A percentile compares a stretch with the other conserved stretches of the same genome.
Conservation (phyloP, 2,888 invertebrate species). For the Tenthredo notha region DNA sequence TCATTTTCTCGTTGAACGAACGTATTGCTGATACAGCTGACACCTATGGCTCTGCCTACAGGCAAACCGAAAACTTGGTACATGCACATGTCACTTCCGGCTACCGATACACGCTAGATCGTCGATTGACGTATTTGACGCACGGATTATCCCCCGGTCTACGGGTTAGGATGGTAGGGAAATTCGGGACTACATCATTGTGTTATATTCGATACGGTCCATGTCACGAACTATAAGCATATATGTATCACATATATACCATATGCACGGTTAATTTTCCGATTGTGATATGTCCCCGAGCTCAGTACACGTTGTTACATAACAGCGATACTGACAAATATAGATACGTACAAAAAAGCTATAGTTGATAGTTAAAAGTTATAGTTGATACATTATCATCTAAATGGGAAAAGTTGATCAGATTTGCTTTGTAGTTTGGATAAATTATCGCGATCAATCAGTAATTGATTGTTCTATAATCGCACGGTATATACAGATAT, state of each 20-base stretch:
- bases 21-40: background rate
- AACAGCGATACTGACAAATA: background rate
- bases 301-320: background rate
- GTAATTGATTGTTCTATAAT: background rate
- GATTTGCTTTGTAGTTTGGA: background rate
- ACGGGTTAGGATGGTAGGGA: background rate
- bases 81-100: slow-evolving; percentile 32
- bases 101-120: background rate
- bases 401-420: background rate
- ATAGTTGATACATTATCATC: background rate
- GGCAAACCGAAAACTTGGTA: background rate
- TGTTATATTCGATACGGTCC: background rate
- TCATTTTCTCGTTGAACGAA: background rate
- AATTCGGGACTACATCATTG: background rate
- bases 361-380: too few species aligned
- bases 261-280: background rate
- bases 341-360: background rate
- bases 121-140: slow-evolving; percentile 22
- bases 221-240: background rate
- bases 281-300: background rate
- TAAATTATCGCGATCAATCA: background rate
- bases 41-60: background rate
- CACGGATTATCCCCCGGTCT: background rate
- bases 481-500: too few species aligned
- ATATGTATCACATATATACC: background rate